Base-by-base conservation (phyloP, 2,113 vertebrate species). In the Potamarius usumacintae region DNA sequence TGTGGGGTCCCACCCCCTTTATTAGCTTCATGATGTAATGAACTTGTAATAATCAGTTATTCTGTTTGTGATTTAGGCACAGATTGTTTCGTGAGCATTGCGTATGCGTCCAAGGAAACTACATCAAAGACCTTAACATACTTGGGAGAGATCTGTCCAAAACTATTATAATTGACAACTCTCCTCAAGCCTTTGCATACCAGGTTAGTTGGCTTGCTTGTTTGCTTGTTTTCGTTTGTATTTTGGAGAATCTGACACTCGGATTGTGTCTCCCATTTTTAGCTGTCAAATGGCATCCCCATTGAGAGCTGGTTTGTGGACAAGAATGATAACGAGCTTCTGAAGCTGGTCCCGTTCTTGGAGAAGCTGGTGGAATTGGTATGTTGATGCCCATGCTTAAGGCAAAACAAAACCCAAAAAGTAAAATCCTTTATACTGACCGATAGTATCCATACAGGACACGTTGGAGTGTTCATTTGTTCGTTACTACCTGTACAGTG, bases 261-360 rank as follows among this genome's bases (percentile, higher is more conserved):
- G 62, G 34, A 74, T 20, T 82, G 27, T 85, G 63, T 71, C 77
- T 60, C 20, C 11, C 1, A 60, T 78, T 90, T 83, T 80, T 90
- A 99, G 98, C 96, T 99, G 94, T 99, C 98, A 91, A 99, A 99
- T 93, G 98, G 98, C 89, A 99, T 99, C 94, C 98, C 98, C 92
- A 99, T 99, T 95, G 98, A 99, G 94, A 99, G 98, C 94, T 99
- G 98, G 98, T 99, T 99, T 94, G 98, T 99, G 97, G 98, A 99
- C 94, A 99, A 97, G 96, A 99, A 98, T 92, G 98, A 99, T 96
- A 99, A 96, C 83, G 98, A 99, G 94, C 97, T 99, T 87, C 95
- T 99, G 94, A 99, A 99, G 94, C 94, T 99, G 95, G 98, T 99
- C 91, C 98, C 98, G 84, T 99, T 99, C 94, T 95, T 99, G 96